These are phyloP conservation scores for Semibalanus balanoides DNA, from an alignment of 1,140 invertebrate genomes.

Conservation along the genomic window DNA sequence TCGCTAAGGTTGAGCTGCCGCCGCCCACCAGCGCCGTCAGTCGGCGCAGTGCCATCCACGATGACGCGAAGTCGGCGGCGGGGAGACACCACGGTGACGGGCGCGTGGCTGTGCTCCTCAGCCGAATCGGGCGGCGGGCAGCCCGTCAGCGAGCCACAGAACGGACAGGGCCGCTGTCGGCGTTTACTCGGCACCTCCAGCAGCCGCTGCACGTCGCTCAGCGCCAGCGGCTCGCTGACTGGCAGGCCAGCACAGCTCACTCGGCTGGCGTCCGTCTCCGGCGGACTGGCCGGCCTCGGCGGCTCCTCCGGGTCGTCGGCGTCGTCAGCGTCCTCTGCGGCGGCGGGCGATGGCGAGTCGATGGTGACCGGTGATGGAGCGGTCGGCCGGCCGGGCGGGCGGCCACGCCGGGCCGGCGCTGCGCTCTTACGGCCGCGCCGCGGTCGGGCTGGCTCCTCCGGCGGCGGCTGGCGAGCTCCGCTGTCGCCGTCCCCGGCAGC, in stretches of 20 bases:
- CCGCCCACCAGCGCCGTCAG: not conserved
- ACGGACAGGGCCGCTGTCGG: not conserved
- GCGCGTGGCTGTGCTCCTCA: not conserved
- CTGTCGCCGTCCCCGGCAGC: not conserved
- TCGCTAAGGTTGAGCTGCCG: not conserved
- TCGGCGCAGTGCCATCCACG: not conserved
- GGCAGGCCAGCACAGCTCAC: not conserved
- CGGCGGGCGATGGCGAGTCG: too few species aligned
- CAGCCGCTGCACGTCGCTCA: not conserved
- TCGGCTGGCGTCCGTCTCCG: not conserved
- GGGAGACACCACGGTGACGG: not conserved
- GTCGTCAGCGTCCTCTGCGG: not conserved
- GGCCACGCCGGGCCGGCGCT: too few species aligned
- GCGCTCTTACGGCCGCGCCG: not conserved
- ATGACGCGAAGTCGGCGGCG: not conserved
- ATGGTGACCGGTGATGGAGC: too few species aligned
- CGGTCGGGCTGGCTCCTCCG: too few species aligned
- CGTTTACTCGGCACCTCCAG: not conserved
- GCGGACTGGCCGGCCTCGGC: too few species aligned
- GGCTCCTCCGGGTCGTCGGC: not conserved
- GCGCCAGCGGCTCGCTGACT: not conserved
- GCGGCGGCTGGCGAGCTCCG: not conserved
- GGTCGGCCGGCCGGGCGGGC: too few species aligned
- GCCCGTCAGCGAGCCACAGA: not conserved
- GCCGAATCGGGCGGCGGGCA: not conserved